These are phyloP conservation scores for Carassius gibelio DNA, from an alignment of 2,113 vertebrate species.

Conservation along the genomic window DNA sequence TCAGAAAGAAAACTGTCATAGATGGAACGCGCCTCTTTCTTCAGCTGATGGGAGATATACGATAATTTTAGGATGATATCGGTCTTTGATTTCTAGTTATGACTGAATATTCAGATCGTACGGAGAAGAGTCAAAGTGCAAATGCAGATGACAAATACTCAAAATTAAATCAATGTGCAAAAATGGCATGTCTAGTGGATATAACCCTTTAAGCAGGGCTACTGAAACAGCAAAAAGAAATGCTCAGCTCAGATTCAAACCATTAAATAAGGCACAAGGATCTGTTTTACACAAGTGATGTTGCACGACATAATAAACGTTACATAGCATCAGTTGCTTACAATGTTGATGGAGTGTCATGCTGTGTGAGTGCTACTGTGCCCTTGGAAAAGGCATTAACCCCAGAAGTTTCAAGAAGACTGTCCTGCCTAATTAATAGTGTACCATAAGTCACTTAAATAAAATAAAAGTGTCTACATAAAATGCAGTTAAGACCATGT, in stretches of 20 bases:
- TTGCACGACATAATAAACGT: not conserved
- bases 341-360: not conserved
- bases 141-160: not conserved
- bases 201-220: not conserved
- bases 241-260: not conserved
- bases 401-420: not conserved
- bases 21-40: constrained; percentile 79
- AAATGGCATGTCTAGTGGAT: not conserved
- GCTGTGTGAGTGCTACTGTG: not conserved
- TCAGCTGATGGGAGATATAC: constrained; percentile 67
- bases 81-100: not conserved
- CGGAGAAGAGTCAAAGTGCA: not conserved
- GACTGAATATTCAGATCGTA: not conserved
- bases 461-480: not conserved
- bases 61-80: not conserved
- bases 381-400: not conserved
- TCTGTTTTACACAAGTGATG: not conserved
- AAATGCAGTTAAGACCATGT: not conserved
- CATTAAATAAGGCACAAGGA: not conserved
- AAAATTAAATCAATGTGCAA: not conserved
- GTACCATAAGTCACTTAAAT: too few relatives aligned
- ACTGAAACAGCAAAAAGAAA: not conserved
- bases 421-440: not conserved
- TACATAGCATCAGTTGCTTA: not conserved
- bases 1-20: constrained; percentile 82